Base-by-base conservation (phyloP, 2,797 vertebrate genomes). In the Urophycis tenuis region DNA sequence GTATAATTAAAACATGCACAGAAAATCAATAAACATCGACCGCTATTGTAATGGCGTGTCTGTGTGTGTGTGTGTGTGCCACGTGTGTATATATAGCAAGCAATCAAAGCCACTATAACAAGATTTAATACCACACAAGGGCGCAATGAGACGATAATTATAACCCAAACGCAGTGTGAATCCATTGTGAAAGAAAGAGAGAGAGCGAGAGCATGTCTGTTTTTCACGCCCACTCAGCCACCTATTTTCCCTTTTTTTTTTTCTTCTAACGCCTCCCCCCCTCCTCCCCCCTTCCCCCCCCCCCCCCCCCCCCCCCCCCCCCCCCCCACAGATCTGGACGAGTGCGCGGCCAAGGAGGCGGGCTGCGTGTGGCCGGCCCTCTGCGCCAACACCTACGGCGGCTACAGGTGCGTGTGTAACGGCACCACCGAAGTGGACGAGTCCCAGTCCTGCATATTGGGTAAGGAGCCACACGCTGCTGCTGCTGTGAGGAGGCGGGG, bases 311-410 rank as follows among this genome's bases (percentile, higher is more conserved):
- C 71, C 70, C n/a, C 75, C 71, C 78, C 36, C 78, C 72, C 71
- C 70, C n/a, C 75, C 71, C 78, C 36, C 78, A 74, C 87, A 95
- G 94, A 95, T 83, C 82, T 95, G 78, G 92, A 95, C 77, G 94
- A 95, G 86, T 95, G 94, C 79, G 35, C 79, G 53, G 69, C 85
- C 72, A 88, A 88, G 3, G 88, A 92, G 80, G 81, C 81, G 0
- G 39, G 0, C 11, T 95, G 94, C 78, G 79, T 79, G 71, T 73
- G 10, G 2, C 87, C 90, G 29, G 90, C 93, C 4, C 77, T 88
- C 67, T 95, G 94, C 77, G n/a, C 78, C 77, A 95, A 95, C 90
- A 95, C 94, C 1, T 95, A 95, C 0, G 94, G 94, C 60, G 91
- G 94, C 77, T 93, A 93, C 88, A 91, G 91, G 80, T 95, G 94